Evolutionary conservation across 2,888 invertebrate genomes (phyloP), one percentile per base, ranked within the genome.

Genomic region (Mythimna lalbum): DNA sequence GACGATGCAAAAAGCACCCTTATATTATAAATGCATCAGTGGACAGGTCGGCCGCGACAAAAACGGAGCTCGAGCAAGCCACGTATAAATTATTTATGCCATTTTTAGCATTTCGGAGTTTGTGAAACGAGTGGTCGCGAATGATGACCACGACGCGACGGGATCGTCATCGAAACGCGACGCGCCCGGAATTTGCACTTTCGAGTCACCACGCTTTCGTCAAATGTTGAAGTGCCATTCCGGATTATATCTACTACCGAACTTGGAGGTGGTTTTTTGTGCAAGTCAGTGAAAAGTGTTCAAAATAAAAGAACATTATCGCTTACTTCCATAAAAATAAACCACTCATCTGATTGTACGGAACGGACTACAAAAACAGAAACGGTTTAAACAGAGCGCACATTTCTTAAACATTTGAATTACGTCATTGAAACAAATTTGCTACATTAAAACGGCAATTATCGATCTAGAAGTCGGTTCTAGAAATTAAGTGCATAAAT

Each of bases 21-120:
- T 95, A 93, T 95, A 95, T 96, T 96, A 95, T 95, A 95, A 96
- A 96, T 96, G 96, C 96, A 95, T 95, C 96, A 95, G 95, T 93
- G 95, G 95, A 94, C 95, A 95, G 94, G 95, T 92, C 94, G 93
- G 91, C 85, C 91, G 92, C 92, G 92, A 93, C 94, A 96, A 95
- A 95, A 95, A 95, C 95, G 85, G 85, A 92, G 91, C 88, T 87
- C 92, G 90, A 93, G 89, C 94, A 90, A 90, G 92, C 91, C 87
- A 90, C 91, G 92, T 95, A 96, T 96, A 96, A 93, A 96, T 96
- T 95, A 95, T 96, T 96, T 95, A 95, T 95, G 94, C 95, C 94
- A 95, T 95, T 95, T 95, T 95, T 95, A 95, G 95, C 95, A 94
- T 95, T 96, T 95, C 94, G 94, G 93, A 91, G 94, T 90, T 92